Percentiles rank a stretch among this genome's conserved stretches.
Conservation (phyloP, 2,797 vertebrate genomes). For the Triplophysa yarkandensis region DNA sequence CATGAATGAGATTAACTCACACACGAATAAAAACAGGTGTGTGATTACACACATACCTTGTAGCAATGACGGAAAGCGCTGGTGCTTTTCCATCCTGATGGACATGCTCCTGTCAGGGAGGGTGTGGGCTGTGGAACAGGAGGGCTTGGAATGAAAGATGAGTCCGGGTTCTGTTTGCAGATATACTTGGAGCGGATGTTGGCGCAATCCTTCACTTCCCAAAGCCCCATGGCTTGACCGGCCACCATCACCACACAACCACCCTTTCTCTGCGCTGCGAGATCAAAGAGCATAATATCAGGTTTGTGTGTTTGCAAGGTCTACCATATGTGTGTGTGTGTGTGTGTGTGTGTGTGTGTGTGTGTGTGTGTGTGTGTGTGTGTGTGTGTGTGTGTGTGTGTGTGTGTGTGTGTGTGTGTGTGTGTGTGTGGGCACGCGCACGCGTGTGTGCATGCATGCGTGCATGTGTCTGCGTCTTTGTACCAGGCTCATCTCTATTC, state of each 20-base stretch:
- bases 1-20: background rate
- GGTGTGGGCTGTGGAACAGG: slow-evolving; percentile 84
- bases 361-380: no score
- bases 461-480: no score
- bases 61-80: slow-evolving; percentile 88
- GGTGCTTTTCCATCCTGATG: slow-evolving; percentile 84
- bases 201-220: slow-evolving; percentile 92
- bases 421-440: no score
- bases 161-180: slow-evolving; percentile 87
- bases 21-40: slow-evolving; percentile 1
- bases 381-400: no score
- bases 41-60: slow-evolving; percentile 76
- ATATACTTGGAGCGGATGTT: slow-evolving; percentile 88
- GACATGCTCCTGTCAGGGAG: slow-evolving; percentile 84
- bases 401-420: no score
- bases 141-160: slow-evolving; percentile 80
- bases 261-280: slow-evolving; percentile 71
- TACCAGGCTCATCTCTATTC: slow-evolving; percentile 94
- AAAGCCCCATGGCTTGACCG: slow-evolving; percentile 85
- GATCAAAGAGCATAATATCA: background rate
- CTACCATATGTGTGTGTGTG: no score
- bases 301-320: no score
- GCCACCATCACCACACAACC: slow-evolving; percentile 92
- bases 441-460: no score
- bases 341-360: no score